These are phyloP conservation scores for Hypanus sabinus DNA, from an alignment of 2,113 vertebrate genomes.

Conservation along the genomic window DNA sequence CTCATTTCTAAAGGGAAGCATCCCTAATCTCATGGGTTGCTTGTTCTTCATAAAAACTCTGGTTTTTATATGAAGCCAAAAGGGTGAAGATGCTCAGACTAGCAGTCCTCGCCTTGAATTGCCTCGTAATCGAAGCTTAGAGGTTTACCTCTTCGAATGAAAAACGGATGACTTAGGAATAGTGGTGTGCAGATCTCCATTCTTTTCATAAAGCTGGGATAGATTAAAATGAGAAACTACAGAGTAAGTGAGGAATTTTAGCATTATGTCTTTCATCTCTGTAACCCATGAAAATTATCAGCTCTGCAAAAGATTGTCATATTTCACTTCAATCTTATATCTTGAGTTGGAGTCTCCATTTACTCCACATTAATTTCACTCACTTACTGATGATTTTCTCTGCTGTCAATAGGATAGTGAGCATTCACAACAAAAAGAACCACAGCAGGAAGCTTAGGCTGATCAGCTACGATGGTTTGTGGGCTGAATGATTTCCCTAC, in stretches of 20 bases:
- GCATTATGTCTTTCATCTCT: not conserved
- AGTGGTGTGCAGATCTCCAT: not conserved
- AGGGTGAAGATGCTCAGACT: not conserved
- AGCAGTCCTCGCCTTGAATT: not conserved
- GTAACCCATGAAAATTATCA: too few relatives aligned
- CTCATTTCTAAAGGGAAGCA: not conserved
- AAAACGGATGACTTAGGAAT: not conserved
- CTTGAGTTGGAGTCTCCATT: not conserved
- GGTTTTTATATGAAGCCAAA: not conserved
- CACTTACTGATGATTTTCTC: not conserved
- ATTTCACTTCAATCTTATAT: too few relatives aligned
- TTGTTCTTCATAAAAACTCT: not conserved
- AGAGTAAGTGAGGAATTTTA: not conserved
- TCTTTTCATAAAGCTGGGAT: not conserved
- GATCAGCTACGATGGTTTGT: not conserved
- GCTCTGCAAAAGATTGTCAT: too few relatives aligned
- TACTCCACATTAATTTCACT: not conserved
- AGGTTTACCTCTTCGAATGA: not conserved
- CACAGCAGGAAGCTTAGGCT: not conserved
- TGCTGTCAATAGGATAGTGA: not conserved
- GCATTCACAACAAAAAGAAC: not conserved
- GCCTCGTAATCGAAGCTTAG: not conserved
- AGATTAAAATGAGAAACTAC: not conserved
- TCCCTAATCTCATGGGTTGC: not conserved
- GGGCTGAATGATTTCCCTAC: not conserved